Conservation (phyloP, 2,888 invertebrate species). For the Atrina japonica region DNA sequence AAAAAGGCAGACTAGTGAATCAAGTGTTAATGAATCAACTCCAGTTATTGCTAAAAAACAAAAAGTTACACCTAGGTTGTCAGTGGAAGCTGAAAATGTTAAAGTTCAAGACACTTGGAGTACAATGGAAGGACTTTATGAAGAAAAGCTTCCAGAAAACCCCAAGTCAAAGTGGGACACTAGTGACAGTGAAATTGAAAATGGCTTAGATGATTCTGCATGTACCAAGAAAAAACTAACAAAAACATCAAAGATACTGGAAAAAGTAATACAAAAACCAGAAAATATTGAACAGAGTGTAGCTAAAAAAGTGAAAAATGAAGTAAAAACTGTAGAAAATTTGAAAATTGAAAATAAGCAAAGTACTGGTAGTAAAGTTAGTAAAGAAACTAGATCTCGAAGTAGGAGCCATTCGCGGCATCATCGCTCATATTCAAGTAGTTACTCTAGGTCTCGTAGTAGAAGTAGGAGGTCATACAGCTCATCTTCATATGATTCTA, state of each 20-base stretch:
- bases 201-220: conserved; percentile 52
- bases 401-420: conserved; percentile 50
- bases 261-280: conserved; percentile 21
- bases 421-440: conserved; percentile 52
- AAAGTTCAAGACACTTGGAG: conserved; percentile 71
- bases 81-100: conserved; percentile 40
- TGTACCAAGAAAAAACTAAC: conserved; percentile 43
- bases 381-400: conserved; percentile 31
- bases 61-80: conserved; percentile 49
- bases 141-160: conserved; percentile 60
- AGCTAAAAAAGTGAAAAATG: conserved; percentile 29
- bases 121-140: conserved; percentile 69
- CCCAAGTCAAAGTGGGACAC: conserved; percentile 76
- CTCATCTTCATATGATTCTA: conserved; percentile 50
- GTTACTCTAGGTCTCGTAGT: conserved; percentile 24
- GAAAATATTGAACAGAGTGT: conserved; percentile 18
- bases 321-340: conserved; percentile 11
- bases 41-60: conserved; percentile 50
- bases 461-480: conserved; percentile 44
- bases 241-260: conserved; percentile 23
- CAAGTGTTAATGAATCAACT: conserved; percentile 56
- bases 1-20: conserved; percentile 68
- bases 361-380: too few species aligned
- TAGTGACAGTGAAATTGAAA: conserved; percentile 74
- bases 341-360: too few species aligned